These are phyloP conservation scores for Cebidichthys violaceus DNA, from an alignment of 2,113 vertebrate genomes.

Conservation along the genomic window DNA sequence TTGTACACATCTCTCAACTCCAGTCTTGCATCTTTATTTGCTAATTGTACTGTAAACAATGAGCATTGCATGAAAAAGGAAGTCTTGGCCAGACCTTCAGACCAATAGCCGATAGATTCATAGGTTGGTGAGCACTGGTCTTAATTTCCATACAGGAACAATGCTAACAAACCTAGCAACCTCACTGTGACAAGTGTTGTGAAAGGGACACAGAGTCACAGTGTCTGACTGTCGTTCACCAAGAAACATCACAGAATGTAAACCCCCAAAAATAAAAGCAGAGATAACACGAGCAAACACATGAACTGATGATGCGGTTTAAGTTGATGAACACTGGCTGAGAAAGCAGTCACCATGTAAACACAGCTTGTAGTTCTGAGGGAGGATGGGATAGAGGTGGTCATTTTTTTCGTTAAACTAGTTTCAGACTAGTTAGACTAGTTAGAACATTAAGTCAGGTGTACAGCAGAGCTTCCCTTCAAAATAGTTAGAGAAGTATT, in stretches of 20 bases:
- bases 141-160: too few species aligned
- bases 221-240: not conserved
- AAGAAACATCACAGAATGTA: not conserved
- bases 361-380: slow-evolving; percentile 26
- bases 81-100: too few species aligned
- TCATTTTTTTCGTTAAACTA: not conserved
- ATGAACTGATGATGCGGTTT: slow-evolving; percentile 13
- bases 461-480: not conserved
- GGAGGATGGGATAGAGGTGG: not conserved
- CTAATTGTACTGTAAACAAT: too few species aligned
- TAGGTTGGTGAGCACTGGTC: too few species aligned
- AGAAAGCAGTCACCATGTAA: slow-evolving; percentile 46
- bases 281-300: not conserved
- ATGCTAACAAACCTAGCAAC: too few species aligned
- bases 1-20: too few species aligned
- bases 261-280: not conserved
- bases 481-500: not conserved
- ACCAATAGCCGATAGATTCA: too few species aligned
- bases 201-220: not conserved
- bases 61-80: too few species aligned
- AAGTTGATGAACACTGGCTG: slow-evolving; percentile 42
- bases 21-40: too few species aligned
- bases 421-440: too few species aligned
- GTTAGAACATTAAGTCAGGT: not conserved
- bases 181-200: too few species aligned